phyloP scores from a whole-genome alignment of 2,888 invertebrate genomes.

The Entomobrya multifasciata region DNA sequence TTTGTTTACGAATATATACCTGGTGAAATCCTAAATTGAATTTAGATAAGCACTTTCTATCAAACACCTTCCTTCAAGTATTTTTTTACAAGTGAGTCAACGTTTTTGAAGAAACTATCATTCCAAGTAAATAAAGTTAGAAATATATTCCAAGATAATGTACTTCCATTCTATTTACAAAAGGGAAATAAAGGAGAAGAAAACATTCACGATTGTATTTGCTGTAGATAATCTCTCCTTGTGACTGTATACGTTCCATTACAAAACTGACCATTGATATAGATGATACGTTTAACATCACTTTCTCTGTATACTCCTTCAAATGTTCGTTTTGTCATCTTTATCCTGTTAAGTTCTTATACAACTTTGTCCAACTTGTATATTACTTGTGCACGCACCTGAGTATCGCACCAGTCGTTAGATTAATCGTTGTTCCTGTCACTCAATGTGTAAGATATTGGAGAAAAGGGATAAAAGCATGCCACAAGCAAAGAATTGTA shows the following conservation, averaged over 20 bases:
- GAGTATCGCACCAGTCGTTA: too few relatives aligned
- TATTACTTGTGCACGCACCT: background rate
- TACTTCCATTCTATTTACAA: too few relatives aligned
- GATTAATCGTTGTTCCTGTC: conserved; percentile 11
- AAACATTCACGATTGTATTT: conserved; percentile 52
- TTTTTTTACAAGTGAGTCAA: too few relatives aligned
- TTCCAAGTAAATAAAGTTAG: too few relatives aligned
- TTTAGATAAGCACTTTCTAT: too few relatives aligned
- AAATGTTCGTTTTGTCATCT: background rate
- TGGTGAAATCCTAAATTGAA: too few relatives aligned
- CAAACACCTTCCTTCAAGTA: too few relatives aligned
- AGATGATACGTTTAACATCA: too few relatives aligned
- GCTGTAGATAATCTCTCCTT: conserved; percentile 39
- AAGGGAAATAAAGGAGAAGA: background rate
- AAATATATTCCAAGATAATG: too few relatives aligned
- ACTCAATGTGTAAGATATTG: background rate
- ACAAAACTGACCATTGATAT: conserved; percentile 1
- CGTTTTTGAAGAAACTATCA: too few relatives aligned
- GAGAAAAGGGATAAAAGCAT: background rate
- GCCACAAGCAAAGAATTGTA: too few relatives aligned
- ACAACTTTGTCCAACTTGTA: background rate
- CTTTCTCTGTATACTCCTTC: background rate
- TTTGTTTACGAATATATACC: too few relatives aligned
- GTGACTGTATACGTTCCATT: background rate
- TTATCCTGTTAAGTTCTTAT: background rate